These are phyloP conservation scores for Albula goreensis DNA, from an alignment of 2,113 vertebrate genomes.

Conservation along the genomic window DNA sequence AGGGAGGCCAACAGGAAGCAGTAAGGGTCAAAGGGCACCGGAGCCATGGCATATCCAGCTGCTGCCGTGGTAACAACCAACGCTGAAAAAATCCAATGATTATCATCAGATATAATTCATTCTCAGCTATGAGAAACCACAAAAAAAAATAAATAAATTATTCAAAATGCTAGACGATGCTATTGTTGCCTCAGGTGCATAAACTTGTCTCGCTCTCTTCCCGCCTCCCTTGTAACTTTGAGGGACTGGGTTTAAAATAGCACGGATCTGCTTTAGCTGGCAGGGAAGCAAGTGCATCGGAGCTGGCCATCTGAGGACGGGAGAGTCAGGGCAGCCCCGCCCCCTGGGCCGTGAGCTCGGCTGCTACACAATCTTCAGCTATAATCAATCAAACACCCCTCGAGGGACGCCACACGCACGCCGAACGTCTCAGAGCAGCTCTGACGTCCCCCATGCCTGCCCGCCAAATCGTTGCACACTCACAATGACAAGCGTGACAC, in stretches of 20 bases:
- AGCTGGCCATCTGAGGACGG: not conserved
- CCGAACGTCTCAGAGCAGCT: not conserved
- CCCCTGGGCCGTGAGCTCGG: no score
- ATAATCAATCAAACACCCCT: not conserved
- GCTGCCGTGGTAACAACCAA: slow-evolving; percentile 88
- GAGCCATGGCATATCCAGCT: slow-evolving; percentile 90
- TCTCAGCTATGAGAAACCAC: not conserved
- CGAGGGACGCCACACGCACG: not conserved
- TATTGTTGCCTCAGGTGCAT: not conserved
- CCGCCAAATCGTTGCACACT: not conserved
- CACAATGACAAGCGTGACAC: no score
- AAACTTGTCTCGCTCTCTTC: not conserved
- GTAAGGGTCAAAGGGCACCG: slow-evolving; percentile 82
- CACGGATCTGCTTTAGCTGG: not conserved
- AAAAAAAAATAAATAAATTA: not conserved
- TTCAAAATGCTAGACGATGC: not conserved
- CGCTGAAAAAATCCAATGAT: slow-evolving; percentile 62
- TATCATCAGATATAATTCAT: not conserved
- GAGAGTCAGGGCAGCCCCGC: not conserved
- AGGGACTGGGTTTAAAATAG: not conserved
- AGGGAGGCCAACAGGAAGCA: slow-evolving; percentile 80
- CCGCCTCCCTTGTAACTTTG: not conserved
- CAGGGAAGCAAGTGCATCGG: not conserved
- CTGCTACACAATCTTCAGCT: not conserved
- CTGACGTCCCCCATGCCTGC: not conserved